A percentile compares a stretch with the other conserved stretches of the same genome.
phyloP scores from a whole-genome alignment of 2,113 vertebrate species.

The Echinops telfairi region DNA sequence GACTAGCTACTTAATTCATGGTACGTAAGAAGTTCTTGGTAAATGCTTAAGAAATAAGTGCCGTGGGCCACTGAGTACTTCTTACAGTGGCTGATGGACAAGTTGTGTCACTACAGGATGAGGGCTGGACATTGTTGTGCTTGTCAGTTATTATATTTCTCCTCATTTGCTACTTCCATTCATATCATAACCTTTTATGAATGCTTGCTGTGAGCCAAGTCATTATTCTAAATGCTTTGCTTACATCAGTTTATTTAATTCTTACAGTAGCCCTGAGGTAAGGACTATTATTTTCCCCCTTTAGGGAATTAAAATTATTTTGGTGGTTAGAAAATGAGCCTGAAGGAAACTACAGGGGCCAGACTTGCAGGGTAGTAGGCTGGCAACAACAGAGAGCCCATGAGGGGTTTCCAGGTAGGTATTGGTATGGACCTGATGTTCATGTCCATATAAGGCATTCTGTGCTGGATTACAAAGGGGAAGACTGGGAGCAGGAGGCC shows the following conservation, averaged over 20 bases:
- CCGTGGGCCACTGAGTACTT: not conserved
- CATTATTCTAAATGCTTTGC: slow-evolving; percentile 40
- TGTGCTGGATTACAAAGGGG: not conserved
- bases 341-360: not conserved
- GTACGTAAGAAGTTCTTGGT: not conserved
- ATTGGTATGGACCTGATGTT: not conserved
- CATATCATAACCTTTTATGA: slow-evolving; percentile 17
- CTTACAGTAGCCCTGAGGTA: slow-evolving; percentile 18
- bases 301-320: slow-evolving; percentile 20
- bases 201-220: not conserved
- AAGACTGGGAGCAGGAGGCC: not conserved
- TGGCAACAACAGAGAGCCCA: not conserved
- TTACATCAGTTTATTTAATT: slow-evolving; percentile 53
- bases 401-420: slow-evolving; percentile 1
- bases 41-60: slow-evolving; percentile 31
- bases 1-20: not conserved
- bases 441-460: not conserved
- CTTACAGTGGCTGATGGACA: not conserved
- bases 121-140: not conserved
- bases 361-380: not conserved
- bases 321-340: slow-evolving; percentile 48
- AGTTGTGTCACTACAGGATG: not conserved
- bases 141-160: not conserved
- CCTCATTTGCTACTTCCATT: not conserved
- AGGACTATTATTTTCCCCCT: slow-evolving; percentile 22